Percentiles rank a stretch among this genome's conserved stretches.
Conservation (phyloP, 2,113 vertebrate species). For the Lepidothrix coronata region DNA sequence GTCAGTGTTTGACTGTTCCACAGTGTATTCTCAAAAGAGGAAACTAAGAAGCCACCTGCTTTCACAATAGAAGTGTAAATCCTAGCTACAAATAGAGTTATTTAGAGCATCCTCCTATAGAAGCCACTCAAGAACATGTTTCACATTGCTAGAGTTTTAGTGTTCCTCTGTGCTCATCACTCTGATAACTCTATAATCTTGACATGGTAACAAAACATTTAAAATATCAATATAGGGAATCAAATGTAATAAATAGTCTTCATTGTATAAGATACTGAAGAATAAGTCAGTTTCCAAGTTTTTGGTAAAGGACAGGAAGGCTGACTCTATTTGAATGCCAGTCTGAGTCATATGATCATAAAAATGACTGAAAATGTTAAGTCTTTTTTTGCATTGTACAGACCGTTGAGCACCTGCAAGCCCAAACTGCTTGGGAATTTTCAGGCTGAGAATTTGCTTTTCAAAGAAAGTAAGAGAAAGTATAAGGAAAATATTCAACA, state of each 20-base stretch:
- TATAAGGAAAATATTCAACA: not conserved
- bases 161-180: constrained; percentile 3
- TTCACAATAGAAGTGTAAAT: constrained; percentile 44
- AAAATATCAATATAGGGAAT: not conserved
- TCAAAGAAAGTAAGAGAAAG: not conserved
- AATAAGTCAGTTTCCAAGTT: not conserved
- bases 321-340: not conserved
- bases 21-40: not conserved
- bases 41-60: constrained; percentile 26
- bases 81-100: constrained; percentile 16
- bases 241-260: not conserved
- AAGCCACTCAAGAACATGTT: not conserved
- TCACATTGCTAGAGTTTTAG: not conserved
- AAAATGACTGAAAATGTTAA: not conserved
- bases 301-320: not conserved
- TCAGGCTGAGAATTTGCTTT: not conserved
- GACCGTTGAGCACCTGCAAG: not conserved
- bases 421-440: not conserved
- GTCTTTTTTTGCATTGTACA: fast-evolving
- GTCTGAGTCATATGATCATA: not conserved
- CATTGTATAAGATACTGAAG: not conserved
- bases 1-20: not conserved
- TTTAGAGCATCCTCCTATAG: not conserved
- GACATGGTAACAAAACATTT: not conserved
- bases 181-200: not conserved